Conservation (phyloP, 2,113 vertebrate genomes). For the Scartelaos histophorus region DNA sequence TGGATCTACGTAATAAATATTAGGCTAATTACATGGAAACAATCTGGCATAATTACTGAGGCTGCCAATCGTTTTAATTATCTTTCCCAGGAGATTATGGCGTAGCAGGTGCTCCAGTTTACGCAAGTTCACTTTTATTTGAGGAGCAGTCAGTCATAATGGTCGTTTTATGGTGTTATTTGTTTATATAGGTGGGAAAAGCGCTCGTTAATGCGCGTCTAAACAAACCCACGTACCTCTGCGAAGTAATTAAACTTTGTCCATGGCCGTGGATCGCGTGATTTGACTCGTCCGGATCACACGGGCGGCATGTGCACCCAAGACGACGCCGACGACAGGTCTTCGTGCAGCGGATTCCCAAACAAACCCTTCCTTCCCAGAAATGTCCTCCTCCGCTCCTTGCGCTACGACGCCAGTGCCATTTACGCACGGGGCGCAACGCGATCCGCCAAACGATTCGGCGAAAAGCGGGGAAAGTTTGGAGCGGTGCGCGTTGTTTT, state of each 20-base stretch:
- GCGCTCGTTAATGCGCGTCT: background rate
- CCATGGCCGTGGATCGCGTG: constrained; percentile 4
- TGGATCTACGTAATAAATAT: no score
- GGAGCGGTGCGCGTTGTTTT: constrained; percentile 10
- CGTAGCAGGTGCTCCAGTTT: no score
- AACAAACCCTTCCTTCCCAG: background rate
- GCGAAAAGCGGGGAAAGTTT: background rate
- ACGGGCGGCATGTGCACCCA: constrained; percentile 9
- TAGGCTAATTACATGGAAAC: no score
- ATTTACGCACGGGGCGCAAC: background rate
- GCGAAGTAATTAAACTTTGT: background rate
- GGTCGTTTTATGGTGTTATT: background rate
- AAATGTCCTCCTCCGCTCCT: background rate
- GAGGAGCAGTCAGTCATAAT: background rate
- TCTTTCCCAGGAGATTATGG: no score
- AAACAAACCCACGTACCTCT: constrained; percentile 11
- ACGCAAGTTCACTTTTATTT: background rate
- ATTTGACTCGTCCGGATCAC: background rate
- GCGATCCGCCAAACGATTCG: background rate
- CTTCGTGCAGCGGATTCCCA: background rate
- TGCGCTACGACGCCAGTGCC: background rate
- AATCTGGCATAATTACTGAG: no score
- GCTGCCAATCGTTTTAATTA: no score
- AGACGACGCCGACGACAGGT: background rate
- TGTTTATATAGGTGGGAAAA: no score